Base-by-base conservation (phyloP, 2,113 vertebrate genomes). In the Pitta sordida region DNA sequence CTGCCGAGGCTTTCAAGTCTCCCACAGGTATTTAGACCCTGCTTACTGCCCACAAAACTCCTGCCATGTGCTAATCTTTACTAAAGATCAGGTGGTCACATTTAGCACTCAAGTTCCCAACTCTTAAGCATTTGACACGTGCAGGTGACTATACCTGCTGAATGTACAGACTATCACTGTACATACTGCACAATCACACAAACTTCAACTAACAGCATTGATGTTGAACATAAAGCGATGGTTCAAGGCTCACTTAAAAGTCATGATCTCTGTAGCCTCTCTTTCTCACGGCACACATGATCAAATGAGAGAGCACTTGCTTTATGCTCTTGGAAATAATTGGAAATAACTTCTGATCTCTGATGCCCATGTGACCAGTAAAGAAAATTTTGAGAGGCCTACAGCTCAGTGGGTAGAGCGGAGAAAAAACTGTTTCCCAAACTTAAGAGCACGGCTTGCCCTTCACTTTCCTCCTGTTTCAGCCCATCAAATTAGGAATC, bases 1-100 rank as follows among this genome's bases (percentile, higher is more conserved):
- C 32, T 94, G 83, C 64, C 92, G 86, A 68, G 49, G 74, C 70
- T 91, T 86, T 74, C 29, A 83, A 73, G 69, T 75, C 14, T 49
- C 44, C 12, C 20, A 36, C 2, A 2, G 11, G 34, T 0, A 0
- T 68, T 91, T 49, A 60, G 53, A 20, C 32, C n/a, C 39, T 7
- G 4, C 73, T 73, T 39, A 91, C 48, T 30, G 23, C 44, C 49
- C 51, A 71, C 74, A 78, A 26, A 76, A 39, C 37, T 60, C 23
- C 32, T 83, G 34, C 46, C 43, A 49, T 2, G 19, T 62, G 26
- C 51, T 90, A 79, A 29, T 60, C 81, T 94, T 91, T 71, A 39
- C 58, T 60, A 58, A 24, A 46, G 34, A 84, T 67, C 43, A 65
- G 30, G 19, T 9, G 74, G 46, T 23, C 53, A 81, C 14, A 15